phyloP scores from a whole-genome alignment of 2,113 vertebrate genomes.

The Aythya baeri region DNA sequence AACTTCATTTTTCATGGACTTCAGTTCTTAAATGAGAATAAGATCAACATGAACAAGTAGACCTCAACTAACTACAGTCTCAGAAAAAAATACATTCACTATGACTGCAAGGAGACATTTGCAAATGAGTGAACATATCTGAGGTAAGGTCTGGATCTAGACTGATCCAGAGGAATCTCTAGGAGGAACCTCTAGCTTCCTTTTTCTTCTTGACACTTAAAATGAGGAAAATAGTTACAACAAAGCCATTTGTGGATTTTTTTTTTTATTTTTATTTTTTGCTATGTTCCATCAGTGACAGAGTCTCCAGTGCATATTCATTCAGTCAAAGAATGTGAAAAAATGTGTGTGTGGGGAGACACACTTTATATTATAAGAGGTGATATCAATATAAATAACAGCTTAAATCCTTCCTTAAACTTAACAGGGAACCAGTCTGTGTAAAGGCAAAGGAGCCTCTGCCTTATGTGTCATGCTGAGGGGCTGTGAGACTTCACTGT shows the following conservation, averaged over 20 bases:
- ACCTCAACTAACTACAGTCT: not conserved
- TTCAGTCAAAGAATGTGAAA: not conserved
- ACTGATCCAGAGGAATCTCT: not conserved
- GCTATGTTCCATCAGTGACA: not conserved
- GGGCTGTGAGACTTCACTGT: not conserved
- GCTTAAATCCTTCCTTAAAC: not conserved
- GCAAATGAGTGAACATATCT: not conserved
- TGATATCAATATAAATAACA: not conserved
- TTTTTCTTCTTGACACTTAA: not conserved
- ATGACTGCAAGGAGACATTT: not conserved
- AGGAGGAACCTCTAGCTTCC: not conserved
- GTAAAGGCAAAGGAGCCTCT: rapidly evolving
- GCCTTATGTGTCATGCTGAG: not conserved
- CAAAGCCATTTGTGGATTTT: not conserved
- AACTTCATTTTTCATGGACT: not conserved
- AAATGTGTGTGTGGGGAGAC: rapidly evolving
- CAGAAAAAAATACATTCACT: not conserved
- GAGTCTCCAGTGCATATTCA: rapidly evolving
- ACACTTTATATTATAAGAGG: not conserved
- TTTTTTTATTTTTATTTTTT: too few relatives aligned
- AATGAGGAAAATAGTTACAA: not conserved
- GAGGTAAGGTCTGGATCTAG: not conserved
- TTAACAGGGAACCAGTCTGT: not conserved
- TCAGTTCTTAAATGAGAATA: not conserved
- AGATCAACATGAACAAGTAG: not conserved